Evolutionary conservation across 1,140 invertebrate genomes (phyloP).

Genomic region (Drosophila aff.): DNA sequence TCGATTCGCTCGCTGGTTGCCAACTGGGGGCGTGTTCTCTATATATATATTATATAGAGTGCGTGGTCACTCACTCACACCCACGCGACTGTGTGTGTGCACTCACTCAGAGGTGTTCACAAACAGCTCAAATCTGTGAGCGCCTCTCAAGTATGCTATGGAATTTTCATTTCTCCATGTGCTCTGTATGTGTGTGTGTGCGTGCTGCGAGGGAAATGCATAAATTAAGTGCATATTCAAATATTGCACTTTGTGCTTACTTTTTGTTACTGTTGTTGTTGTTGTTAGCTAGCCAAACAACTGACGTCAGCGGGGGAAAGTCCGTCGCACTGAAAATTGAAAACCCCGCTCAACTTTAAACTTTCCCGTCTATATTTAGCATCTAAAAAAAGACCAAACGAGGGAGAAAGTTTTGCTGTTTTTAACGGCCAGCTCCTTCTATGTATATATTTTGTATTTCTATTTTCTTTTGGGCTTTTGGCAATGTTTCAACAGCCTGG

Average conservation of each 20-base stretch:
- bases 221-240: constrained; percentile 75
- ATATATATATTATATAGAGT: background rate
- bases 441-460: constrained; percentile 4
- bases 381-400: constrained; percentile 47
- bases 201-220: constrained; percentile 35
- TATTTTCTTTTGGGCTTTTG: constrained; percentile 26
- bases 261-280: constrained; percentile 3
- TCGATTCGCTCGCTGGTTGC: constrained; percentile 41
- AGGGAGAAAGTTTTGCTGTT: constrained; percentile 27
- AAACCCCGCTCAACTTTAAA: constrained; percentile 69
- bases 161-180: constrained; percentile 37
- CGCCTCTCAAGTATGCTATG: constrained; percentile 59
- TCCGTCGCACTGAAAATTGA: background rate
- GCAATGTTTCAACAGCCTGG: constrained; percentile 13
- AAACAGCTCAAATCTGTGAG: constrained; percentile 24
- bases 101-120: constrained; percentile 19
- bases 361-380: constrained; percentile 68
- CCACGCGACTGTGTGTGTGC: constrained; percentile 20
- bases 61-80: constrained; percentile 28
- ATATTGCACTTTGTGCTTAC: constrained; percentile 56
- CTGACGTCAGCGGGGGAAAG: constrained; percentile 58
- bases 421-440: constrained; percentile 11
- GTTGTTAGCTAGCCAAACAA: constrained; percentile 7
- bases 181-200: background rate
- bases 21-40: constrained; percentile 65